Conservation (phyloP, 1,140 invertebrate species). For the Drosophila micromelanica region DNA sequence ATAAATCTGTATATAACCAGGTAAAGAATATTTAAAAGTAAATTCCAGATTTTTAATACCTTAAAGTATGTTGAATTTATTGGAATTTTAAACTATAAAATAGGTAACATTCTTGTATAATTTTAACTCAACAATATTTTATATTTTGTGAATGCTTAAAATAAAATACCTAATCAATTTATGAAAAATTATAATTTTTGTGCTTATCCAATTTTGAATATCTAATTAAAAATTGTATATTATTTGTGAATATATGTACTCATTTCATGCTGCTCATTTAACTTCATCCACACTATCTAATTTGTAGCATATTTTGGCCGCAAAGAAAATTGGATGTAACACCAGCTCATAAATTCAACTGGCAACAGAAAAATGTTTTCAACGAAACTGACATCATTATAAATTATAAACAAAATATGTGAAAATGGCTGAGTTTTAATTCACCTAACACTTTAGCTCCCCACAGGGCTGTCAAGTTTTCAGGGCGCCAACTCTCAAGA, state of each 20-base stretch:
- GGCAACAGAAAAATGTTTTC: conserved; percentile 1
- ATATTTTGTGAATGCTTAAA: too few species aligned
- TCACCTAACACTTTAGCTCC: conserved; percentile 13
- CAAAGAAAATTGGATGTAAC: conserved; percentile 7
- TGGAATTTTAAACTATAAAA: too few species aligned
- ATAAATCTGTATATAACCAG: too few species aligned
- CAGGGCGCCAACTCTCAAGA: neutral
- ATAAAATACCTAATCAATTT: too few species aligned
- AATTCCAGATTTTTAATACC: neutral
- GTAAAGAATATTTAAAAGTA: neutral
- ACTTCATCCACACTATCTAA: neutral
- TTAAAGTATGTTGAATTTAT: neutral
- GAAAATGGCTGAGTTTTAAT: conserved; percentile 26
- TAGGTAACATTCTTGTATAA: too few species aligned
- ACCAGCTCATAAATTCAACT: conserved; percentile 28
- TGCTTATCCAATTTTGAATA: too few species aligned
- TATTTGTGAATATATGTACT: too few species aligned
- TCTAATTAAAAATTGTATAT: too few species aligned
- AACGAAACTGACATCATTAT: conserved; percentile 32
- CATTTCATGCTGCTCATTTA: too few species aligned
- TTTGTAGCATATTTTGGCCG: neutral
- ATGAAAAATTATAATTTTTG: too few species aligned
- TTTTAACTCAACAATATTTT: too few species aligned
- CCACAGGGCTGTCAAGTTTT: neutral
- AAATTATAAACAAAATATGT: conserved; percentile 54